phyloP scores from a whole-genome alignment of 1,140 invertebrate genomes.

The Dufourea novaeangliae region DNA sequence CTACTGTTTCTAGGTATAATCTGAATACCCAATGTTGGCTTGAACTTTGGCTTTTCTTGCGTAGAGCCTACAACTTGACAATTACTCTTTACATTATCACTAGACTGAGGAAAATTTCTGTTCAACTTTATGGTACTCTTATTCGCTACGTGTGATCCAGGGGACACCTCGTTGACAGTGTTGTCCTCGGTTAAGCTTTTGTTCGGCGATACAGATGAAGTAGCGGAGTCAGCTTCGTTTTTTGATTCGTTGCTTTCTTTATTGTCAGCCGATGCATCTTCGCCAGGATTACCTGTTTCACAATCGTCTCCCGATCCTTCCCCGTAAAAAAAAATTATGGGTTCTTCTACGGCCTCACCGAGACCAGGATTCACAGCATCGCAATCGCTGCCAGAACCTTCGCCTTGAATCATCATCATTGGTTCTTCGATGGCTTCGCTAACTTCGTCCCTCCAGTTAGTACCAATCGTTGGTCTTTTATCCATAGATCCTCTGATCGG shows the following conservation, averaged over 20 bases:
- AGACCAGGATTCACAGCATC: constrained; percentile 82
- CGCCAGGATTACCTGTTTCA: constrained; percentile 85
- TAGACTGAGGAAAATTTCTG: constrained; percentile 64
- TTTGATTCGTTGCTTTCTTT: constrained; percentile 74
- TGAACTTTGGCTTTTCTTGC: constrained; percentile 75
- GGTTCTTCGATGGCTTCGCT: constrained; percentile 89
- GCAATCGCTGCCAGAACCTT: constrained; percentile 88
- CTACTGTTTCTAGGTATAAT: constrained; percentile 71
- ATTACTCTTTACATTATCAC: constrained; percentile 64
- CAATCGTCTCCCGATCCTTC: constrained; percentile 88
- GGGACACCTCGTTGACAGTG: constrained; percentile 76
- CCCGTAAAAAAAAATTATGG: constrained; percentile 87
- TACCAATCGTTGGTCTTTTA: constrained; percentile 65
- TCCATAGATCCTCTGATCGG: constrained; percentile 71
- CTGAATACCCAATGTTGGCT: constrained; percentile 78
- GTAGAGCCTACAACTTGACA: constrained; percentile 61
- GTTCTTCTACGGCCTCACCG: constrained; percentile 88
- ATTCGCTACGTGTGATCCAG: constrained; percentile 45
- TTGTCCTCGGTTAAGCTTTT: constrained; percentile 73
- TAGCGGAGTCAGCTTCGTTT: constrained; percentile 64
- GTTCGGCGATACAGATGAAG: constrained; percentile 59
- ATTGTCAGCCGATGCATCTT: constrained; percentile 71
- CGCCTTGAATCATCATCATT: constrained; percentile 87
- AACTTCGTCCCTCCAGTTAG: constrained; percentile 80
- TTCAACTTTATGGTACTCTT: constrained; percentile 62